Conservation (phyloP, 2,113 vertebrate species). For the Leptobrachium ailaonicum region DNA sequence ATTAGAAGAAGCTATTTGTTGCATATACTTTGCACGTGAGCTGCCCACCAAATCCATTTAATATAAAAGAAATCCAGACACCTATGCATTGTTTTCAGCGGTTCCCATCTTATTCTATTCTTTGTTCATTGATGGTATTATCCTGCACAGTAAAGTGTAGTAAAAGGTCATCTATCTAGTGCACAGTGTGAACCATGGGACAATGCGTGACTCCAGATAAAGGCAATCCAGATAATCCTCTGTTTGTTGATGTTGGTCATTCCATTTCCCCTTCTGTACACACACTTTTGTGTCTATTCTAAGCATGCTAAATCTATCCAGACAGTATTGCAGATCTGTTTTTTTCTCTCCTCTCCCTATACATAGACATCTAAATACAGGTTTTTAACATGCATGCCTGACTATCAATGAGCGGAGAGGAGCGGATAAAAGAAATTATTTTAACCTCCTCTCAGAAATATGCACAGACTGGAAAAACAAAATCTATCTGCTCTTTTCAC, state of each 20-base stretch:
- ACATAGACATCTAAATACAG: conserved; percentile 60
- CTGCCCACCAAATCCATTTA: too few species aligned
- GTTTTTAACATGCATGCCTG: conserved; percentile 66
- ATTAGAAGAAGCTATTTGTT: too few species aligned
- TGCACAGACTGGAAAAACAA: conserved; percentile 51
- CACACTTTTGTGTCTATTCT: conserved; percentile 28
- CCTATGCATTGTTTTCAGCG: too few species aligned
- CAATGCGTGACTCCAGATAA: conserved; percentile 23
- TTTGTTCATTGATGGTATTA: too few species aligned
- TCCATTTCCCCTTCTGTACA: conserved; percentile 14
- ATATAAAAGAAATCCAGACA: too few species aligned
- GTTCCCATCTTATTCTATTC: too few species aligned
- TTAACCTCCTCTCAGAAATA: conserved; percentile 58
- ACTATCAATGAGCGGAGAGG: conserved; percentile 60
- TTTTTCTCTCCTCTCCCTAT: conserved; percentile 50
- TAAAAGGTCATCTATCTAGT: neutral
- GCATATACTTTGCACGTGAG: too few species aligned
- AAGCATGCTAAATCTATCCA: conserved; percentile 48
- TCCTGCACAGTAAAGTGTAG: neutral
- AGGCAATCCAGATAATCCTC: neutral
- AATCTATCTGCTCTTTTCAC: conserved; percentile 59
- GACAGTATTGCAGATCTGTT: conserved; percentile 47
- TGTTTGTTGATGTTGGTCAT: conserved; percentile 11
- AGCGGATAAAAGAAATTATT: conserved; percentile 65
- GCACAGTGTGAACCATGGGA: neutral